Percentiles rank a stretch among this genome's conserved stretches.
Evolutionary conservation across 2,797 vertebrate species (phyloP).

Genomic region (Lophura swinhoii): DNA sequence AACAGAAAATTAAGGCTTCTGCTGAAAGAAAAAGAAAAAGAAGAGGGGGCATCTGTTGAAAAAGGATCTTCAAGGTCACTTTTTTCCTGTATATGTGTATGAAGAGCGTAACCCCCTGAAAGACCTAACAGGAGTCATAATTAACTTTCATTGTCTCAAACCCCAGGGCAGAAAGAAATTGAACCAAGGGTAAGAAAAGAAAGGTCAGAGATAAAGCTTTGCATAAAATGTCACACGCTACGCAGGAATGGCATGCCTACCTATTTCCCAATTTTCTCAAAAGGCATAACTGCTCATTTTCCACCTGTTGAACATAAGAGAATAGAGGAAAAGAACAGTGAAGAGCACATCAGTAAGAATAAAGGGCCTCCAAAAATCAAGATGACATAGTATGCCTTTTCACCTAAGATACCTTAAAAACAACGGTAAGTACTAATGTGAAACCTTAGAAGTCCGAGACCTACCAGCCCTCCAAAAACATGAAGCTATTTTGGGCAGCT

Average conservation of each 20-base stretch:
- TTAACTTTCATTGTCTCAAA: slow-evolving; percentile 56
- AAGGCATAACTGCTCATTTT: slow-evolving; percentile 19
- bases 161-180: slow-evolving; percentile 56
- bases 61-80: not conserved
- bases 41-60: not conserved
- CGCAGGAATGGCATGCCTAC: not conserved
- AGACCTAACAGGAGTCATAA: slow-evolving; percentile 43
- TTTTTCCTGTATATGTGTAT: not conserved
- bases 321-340: not conserved
- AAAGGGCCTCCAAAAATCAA: not conserved
- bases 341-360: not conserved
- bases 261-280: not conserved
- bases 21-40: not conserved
- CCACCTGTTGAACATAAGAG: not conserved
- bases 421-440: not conserved
- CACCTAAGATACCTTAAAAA: not conserved
- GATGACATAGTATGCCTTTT: not conserved
- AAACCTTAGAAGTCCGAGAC: not conserved
- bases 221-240: slow-evolving; percentile 23
- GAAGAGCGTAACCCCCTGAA: not conserved
- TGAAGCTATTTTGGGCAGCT: not conserved
- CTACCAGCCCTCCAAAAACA: not conserved
- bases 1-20: slow-evolving; percentile 6
- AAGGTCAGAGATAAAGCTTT: slow-evolving; percentile 56
- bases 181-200: slow-evolving; percentile 42